Evolutionary conservation across 2,113 vertebrate genomes (phyloP).

Genomic region (Trematocara stigmaticum): DNA sequence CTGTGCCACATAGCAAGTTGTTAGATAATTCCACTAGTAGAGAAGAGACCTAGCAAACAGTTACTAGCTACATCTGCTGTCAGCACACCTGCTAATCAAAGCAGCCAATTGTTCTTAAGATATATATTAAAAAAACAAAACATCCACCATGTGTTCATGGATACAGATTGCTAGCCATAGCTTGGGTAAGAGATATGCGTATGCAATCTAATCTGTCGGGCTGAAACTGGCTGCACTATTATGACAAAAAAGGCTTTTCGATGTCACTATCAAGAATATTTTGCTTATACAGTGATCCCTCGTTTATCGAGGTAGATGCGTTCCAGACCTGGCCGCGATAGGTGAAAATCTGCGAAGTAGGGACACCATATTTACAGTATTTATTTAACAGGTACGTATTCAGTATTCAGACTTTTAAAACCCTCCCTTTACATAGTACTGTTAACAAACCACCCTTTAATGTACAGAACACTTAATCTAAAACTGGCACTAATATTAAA

Average conservation of each 20-base stretch:
- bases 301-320: no score
- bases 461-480: no score
- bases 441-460: no score
- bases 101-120: not conserved
- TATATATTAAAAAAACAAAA: not conserved
- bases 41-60: not conserved
- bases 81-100: not conserved
- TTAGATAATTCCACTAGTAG: not conserved
- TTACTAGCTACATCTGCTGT: not conserved
- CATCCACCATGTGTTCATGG: not conserved
- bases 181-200: not conserved
- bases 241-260: not conserved
- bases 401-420: no score
- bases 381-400: no score
- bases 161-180: not conserved
- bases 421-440: no score
- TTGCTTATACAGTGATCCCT: not conserved
- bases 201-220: not conserved
- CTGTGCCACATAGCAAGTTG: not conserved
- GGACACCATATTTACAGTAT: no score
- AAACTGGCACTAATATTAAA: no score
- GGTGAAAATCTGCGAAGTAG: no score
- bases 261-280: not conserved
- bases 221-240: not conserved
- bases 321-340: no score